These are phyloP conservation scores for Brachypalpus laphriformis DNA, from an alignment of 2,888 invertebrate genomes.

Conservation along the genomic window DNA sequence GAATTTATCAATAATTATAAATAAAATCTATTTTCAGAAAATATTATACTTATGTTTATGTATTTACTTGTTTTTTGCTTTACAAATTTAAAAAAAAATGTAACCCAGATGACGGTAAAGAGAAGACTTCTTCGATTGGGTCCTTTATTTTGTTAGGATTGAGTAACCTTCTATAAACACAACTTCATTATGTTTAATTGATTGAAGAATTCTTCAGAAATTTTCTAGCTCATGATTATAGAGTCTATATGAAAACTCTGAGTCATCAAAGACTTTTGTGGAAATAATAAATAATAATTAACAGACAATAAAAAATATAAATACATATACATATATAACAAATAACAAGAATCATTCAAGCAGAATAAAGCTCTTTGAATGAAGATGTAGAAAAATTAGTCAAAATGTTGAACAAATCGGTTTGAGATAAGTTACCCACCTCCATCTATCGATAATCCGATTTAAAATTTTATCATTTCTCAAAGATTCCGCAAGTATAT, in stretches of 20 bases:
- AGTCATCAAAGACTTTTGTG: slow-evolving; percentile 12
- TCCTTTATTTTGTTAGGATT: not conserved
- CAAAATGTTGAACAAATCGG: not conserved
- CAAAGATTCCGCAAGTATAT: slow-evolving; percentile 20
- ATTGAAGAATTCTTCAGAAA: too few relatives aligned
- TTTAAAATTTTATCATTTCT: slow-evolving; percentile 44
- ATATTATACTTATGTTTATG: slow-evolving; percentile 9
- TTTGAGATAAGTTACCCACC: slow-evolving; percentile 39
- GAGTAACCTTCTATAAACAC: not conserved
- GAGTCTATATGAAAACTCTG: slow-evolving; percentile 6
- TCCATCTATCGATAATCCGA: slow-evolving; percentile 67
- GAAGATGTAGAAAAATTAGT: not conserved
- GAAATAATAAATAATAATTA: slow-evolving; percentile 21
- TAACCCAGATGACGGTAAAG: not conserved
- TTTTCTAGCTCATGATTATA: too few relatives aligned
- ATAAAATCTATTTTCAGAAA: slow-evolving; percentile 38
- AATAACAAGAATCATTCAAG: not conserved
- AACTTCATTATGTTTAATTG: not conserved
- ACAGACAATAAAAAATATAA: not conserved
- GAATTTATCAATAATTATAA: slow-evolving; percentile 39
- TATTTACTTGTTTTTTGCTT: slow-evolving; percentile 3
- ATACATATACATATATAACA: too few relatives aligned
- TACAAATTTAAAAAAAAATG: not conserved
- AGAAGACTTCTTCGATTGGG: not conserved
- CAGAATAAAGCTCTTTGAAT: not conserved